Percentiles rank a stretch among this genome's conserved stretches.
Conservation (phyloP, 2,113 vertebrate genomes). For the Pionites leucogaster region DNA sequence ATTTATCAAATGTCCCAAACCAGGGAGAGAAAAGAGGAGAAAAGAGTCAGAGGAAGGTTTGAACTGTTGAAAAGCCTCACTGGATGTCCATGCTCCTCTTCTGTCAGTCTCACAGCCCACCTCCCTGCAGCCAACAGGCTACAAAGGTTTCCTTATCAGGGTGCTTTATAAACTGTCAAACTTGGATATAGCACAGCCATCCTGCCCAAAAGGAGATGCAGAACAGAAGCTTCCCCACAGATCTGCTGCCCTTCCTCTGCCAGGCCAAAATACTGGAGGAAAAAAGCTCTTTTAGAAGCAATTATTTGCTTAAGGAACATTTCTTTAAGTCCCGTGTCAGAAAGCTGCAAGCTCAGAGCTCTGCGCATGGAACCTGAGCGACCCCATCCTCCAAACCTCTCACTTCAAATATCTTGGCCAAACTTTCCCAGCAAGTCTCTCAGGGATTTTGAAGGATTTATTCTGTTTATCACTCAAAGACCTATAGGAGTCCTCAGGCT, state of each 20-base stretch:
- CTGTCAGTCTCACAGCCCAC: not conserved
- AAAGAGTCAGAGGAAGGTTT: not conserved
- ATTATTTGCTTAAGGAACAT: not conserved
- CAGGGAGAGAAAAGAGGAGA: not conserved
- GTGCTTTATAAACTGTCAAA: conserved; percentile 29
- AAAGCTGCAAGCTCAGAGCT: not conserved
- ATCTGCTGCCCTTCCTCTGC: not conserved
- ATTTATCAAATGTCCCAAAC: not conserved
- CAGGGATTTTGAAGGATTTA: not conserved
- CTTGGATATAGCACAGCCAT: conserved; percentile 17
- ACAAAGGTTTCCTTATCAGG: conserved; percentile 45
- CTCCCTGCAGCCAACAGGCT: not conserved
- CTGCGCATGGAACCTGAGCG: not conserved
- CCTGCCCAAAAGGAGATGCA: not conserved
- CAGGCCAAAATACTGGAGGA: not conserved
- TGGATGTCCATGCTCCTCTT: not conserved
- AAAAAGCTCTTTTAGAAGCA: not conserved
- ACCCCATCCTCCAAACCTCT: not conserved
- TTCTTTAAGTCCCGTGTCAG: not conserved
- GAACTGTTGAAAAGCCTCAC: not conserved
- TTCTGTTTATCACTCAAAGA: not conserved
- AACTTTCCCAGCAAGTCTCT: not conserved
- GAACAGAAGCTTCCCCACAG: conserved; percentile 5
- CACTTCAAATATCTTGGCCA: not conserved
- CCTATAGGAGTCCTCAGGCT: not conserved